These are phyloP conservation scores for Scarus forsteni DNA, from an alignment of 2,797 vertebrate genomes.

Conservation along the genomic window DNA sequence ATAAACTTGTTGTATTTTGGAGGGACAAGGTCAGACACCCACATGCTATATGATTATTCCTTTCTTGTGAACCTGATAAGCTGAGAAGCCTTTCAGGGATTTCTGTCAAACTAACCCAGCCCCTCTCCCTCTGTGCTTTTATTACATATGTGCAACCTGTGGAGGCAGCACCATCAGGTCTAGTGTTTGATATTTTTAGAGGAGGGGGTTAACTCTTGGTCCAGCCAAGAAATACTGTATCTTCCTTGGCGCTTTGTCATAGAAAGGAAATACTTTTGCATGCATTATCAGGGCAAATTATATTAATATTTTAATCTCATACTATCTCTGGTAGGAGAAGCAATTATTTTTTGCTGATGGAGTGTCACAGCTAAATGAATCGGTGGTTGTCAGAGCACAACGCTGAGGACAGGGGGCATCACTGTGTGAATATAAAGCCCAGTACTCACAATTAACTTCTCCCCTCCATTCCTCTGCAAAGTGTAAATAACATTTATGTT, in stretches of 20 bases:
- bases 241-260: conserved; percentile 9
- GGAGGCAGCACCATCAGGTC: neutral
- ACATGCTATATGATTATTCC: too few species aligned
- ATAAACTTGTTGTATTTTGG: too few species aligned
- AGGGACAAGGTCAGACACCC: too few species aligned
- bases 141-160: neutral
- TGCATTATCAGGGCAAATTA: conserved; percentile 40
- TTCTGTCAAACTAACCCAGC: too few species aligned
- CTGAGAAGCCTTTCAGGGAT: too few species aligned
- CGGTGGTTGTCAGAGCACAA: conserved; percentile 53
- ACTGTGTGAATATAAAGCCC: conserved; percentile 49
- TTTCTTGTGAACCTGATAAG: too few species aligned
- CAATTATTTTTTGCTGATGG: conserved; percentile 61
- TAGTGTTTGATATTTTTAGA: neutral
- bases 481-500: conserved; percentile 63
- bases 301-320: conserved; percentile 63
- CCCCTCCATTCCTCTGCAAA: conserved; percentile 48
- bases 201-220: neutral
- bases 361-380: conserved; percentile 65
- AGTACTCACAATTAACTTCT: conserved; percentile 66
- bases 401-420: conserved; percentile 41
- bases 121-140: too few species aligned
- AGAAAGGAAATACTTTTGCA: conserved; percentile 30
- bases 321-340: conserved; percentile 47
- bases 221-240: conserved; percentile 28